A percentile compares a stretch with the other conserved stretches of the same genome.
These are phyloP conservation scores for Manacus vitellinus DNA, from an alignment of 2,113 vertebrate species.

Conservation along the genomic window DNA sequence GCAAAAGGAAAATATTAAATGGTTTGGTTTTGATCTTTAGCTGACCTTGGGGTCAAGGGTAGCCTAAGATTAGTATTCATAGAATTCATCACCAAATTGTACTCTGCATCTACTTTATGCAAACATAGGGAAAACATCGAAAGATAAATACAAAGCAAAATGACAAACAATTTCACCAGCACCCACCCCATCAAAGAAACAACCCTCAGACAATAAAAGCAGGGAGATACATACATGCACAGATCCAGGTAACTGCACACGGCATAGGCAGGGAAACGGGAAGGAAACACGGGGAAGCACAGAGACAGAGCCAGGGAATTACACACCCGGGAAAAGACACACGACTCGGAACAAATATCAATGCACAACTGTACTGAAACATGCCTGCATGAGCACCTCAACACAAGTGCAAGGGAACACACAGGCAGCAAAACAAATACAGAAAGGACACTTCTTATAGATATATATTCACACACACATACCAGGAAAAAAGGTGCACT, in stretches of 20 bases:
- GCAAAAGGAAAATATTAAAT: constrained; percentile 98
- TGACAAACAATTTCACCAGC: constrained; percentile 58
- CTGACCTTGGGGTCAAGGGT: constrained; percentile 97
- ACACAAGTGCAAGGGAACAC: neutral
- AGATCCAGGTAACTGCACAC: constrained; percentile 25
- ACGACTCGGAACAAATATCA: neutral
- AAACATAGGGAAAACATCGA: constrained; percentile 76
- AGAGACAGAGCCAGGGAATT: constrained; percentile 18
- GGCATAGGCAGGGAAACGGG: neutral
- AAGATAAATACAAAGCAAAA: constrained; percentile 74
- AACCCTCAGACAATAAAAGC: neutral
- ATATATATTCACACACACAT: neutral
- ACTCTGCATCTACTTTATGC: constrained; percentile 83
- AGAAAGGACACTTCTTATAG: neutral
- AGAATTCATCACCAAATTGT: constrained; percentile 85
- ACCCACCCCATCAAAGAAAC: neutral
- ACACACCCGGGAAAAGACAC: neutral
- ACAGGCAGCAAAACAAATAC: neutral
- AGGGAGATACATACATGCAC: constrained; percentile 22
- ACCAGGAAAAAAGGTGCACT: neutral
- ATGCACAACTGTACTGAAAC: neutral
- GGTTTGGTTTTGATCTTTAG: constrained; percentile 94
- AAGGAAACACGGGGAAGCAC: neutral
- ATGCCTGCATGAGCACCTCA: neutral
- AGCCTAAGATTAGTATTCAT: constrained; percentile 95